Conservation (phyloP, 2,888 invertebrate species). For the Litoditis marina region DNA sequence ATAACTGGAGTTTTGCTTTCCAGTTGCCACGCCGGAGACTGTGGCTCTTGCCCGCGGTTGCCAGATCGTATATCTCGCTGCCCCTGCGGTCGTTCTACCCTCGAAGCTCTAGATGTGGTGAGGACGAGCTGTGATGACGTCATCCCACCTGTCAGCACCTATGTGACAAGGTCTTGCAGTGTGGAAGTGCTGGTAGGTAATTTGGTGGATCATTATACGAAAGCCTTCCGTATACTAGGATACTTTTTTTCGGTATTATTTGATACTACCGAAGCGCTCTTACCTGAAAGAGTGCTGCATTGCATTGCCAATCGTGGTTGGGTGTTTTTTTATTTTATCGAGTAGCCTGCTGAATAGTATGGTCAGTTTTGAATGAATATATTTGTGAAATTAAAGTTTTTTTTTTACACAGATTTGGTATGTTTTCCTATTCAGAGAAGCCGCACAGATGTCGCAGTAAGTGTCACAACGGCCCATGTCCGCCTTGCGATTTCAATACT, state of each 20-base stretch:
- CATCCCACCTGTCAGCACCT: conserved; percentile 77
- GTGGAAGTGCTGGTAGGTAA: conserved; percentile 65
- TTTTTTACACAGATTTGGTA: neutral
- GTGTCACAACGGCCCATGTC: conserved; percentile 76
- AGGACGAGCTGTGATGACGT: conserved; percentile 72
- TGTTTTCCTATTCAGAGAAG: conserved; percentile 51
- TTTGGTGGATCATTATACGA: neutral
- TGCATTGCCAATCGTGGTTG: too few relatives aligned
- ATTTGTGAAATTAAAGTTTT: neutral
- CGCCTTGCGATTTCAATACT: conserved; percentile 75
- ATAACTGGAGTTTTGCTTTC: too few relatives aligned
- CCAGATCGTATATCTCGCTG: conserved; percentile 72
- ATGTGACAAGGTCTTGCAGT: conserved; percentile 72
- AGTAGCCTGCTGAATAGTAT: too few relatives aligned
- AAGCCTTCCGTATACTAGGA: too few relatives aligned
- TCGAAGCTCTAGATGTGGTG: conserved; percentile 63
- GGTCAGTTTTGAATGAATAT: too few relatives aligned
- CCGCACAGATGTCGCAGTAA: conserved; percentile 72
- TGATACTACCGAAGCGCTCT: too few relatives aligned
- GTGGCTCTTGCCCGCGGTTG: conserved; percentile 70
- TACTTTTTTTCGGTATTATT: too few relatives aligned
- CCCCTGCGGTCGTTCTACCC: conserved; percentile 74
- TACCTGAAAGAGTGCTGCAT: too few relatives aligned
- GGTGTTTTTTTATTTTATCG: too few relatives aligned
- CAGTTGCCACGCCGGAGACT: conserved; percentile 64